phyloP scores from a whole-genome alignment of 2,113 vertebrate genomes.

The Actenoides lindsayi region DNA sequence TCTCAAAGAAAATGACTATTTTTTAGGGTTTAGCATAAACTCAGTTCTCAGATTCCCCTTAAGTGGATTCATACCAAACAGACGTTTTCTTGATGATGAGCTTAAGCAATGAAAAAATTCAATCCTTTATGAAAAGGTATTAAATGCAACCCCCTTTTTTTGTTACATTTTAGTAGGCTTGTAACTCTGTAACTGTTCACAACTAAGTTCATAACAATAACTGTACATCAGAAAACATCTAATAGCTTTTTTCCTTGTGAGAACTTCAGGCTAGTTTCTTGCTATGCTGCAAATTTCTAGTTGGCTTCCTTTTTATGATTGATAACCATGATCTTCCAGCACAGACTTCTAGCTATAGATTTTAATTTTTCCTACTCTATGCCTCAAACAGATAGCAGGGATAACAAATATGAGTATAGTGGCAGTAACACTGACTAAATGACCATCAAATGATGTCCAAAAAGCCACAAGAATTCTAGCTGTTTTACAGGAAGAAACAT shows the following conservation, averaged over 20 bases:
- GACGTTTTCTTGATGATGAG: not conserved
- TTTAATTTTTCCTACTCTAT: not conserved
- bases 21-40: not conserved
- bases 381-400: not conserved
- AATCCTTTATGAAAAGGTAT: not conserved
- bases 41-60: not conserved
- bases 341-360: not conserved
- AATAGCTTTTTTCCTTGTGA: not conserved
- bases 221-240: not conserved
- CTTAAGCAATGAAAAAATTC: not conserved
- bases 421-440: not conserved
- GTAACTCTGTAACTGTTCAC: not conserved
- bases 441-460: not conserved
- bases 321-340: not conserved
- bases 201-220: not conserved
- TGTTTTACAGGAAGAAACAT: not conserved
- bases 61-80: not conserved
- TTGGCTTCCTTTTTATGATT: not conserved
- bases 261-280: not conserved
- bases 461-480: not conserved
- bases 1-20: not conserved
- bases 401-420: not conserved
- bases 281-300: not conserved
- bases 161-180: not conserved
- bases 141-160: not conserved